These are phyloP conservation scores for Phaenicophaeus curvirostris DNA, from an alignment of 2,797 vertebrate genomes.

Conservation along the genomic window DNA sequence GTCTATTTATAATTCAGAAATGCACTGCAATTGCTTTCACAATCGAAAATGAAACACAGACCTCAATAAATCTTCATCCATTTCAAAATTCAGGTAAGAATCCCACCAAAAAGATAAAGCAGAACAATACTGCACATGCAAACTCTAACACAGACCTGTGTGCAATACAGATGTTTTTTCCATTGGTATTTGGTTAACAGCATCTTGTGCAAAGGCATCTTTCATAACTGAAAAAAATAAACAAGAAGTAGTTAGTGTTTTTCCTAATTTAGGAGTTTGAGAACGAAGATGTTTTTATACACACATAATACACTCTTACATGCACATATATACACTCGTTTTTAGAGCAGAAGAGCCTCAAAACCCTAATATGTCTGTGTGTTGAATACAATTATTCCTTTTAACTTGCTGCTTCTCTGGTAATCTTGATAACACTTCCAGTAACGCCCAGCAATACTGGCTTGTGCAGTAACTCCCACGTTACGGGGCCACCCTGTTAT, in stretches of 20 bases:
- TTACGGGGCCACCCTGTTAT: background rate
- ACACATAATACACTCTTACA: fast-evolving
- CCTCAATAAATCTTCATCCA: background rate
- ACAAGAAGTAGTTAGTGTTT: background rate
- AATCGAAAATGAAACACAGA: background rate
- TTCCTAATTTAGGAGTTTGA: background rate
- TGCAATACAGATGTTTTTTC: background rate
- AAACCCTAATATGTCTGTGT: background rate
- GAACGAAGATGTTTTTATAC: background rate
- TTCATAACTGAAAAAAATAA: background rate
- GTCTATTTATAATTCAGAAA: background rate
- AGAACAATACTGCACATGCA: background rate
- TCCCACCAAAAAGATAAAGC: background rate
- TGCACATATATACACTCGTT: background rate
- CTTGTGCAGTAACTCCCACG: background rate
- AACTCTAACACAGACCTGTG: background rate
- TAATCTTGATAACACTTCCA: background rate
- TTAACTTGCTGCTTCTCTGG: background rate
- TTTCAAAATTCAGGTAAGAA: background rate
- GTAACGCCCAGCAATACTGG: background rate
- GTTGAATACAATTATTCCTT: background rate
- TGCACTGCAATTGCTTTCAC: background rate
- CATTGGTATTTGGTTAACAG: background rate
- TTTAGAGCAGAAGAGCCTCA: background rate
- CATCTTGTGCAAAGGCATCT: background rate